phyloP scores from a whole-genome alignment of 2,888 invertebrate species.

The Stegophylla sp. region DNA sequence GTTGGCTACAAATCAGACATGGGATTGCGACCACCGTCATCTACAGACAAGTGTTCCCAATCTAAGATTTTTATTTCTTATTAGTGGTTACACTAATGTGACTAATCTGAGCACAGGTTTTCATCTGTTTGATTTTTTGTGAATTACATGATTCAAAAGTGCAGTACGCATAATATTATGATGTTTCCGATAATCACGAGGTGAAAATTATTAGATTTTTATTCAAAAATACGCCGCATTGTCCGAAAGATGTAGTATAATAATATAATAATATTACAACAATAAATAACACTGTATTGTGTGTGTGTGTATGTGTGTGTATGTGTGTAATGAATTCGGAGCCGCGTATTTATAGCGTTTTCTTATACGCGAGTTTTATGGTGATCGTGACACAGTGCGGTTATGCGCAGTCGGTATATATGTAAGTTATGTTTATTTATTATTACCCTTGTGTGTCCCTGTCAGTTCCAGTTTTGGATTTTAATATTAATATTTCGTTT shows the following conservation, averaged over 20 bases:
- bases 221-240: conserved; percentile 19
- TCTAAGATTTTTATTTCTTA: no score
- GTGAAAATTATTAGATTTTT: conserved; percentile 1
- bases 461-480: conserved; percentile 57
- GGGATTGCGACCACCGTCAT: no score
- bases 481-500: conserved; percentile 52
- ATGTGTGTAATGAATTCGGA: conserved; percentile 38
- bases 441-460: conserved; percentile 55
- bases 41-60: no score
- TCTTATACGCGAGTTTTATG: conserved; percentile 31
- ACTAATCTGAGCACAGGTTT: no score
- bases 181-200: not conserved
- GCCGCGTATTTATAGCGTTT: not conserved
- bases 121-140: no score
- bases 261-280: conserved; percentile 7
- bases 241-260: conserved; percentile 15
- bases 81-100: no score
- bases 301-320: no score
- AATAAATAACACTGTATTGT: conserved; percentile 46
- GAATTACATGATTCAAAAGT: no score
- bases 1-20: no score
- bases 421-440: conserved; percentile 53
- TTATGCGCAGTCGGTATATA: no score
- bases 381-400: conserved; percentile 50
- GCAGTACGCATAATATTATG: not conserved